Evolutionary conservation across 1,140 invertebrate species (phyloP).

Genomic region (Halictus rubicundus): DNA sequence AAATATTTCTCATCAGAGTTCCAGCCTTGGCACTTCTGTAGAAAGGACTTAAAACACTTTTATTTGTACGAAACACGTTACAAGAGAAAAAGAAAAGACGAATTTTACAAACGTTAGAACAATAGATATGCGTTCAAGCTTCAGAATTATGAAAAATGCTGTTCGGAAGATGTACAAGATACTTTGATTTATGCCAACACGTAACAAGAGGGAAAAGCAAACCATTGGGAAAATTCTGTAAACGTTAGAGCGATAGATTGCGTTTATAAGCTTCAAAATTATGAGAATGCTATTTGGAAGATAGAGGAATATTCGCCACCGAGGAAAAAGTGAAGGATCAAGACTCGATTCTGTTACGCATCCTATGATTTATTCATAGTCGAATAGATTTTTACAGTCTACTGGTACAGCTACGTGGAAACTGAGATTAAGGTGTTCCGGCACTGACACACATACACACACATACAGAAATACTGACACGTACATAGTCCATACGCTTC

Average conservation of each 20-base stretch:
- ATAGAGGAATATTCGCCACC: background rate
- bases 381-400: constrained; percentile 20
- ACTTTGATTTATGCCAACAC: too few relatives aligned
- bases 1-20: constrained; percentile 4
- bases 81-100: background rate
- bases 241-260: too few relatives aligned
- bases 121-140: constrained; percentile 29
- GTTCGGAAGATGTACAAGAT: background rate
- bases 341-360: constrained; percentile 2
- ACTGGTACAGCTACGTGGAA: constrained; percentile 12
- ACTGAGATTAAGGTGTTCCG: background rate
- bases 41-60: background rate
- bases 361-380: constrained; percentile 9
- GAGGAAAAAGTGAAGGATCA: background rate
- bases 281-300: background rate
- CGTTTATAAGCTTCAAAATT: background rate
- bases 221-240: too few relatives aligned
- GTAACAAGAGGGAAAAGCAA: too few relatives aligned
- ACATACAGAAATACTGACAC: constrained; percentile 3
- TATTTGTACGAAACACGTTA: constrained; percentile 8
- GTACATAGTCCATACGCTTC: constrained; percentile 32
- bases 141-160: background rate
- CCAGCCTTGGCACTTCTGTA: background rate
- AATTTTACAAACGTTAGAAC: constrained; percentile 15
- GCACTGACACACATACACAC: constrained; percentile 3